These are phyloP conservation scores for Edolisoma coerulescens DNA, from an alignment of 2,113 vertebrate genomes.

Conservation along the genomic window DNA sequence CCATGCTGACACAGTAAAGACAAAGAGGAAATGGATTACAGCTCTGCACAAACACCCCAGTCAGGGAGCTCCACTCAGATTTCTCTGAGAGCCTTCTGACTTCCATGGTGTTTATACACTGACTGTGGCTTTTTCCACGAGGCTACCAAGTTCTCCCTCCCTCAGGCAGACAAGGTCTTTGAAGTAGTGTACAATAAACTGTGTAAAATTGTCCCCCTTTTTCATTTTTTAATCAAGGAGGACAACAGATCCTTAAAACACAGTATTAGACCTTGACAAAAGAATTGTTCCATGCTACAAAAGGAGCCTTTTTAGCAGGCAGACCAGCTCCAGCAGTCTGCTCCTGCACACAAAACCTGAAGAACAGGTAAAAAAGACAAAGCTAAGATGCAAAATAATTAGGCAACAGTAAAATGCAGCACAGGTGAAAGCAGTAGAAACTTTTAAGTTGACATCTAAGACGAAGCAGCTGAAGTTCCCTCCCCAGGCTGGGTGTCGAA, in stretches of 20 bases:
- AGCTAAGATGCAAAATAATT: neutral
- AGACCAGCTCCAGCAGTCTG: neutral
- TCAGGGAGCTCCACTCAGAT: neutral
- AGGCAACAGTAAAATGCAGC: neutral
- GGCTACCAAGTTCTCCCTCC: neutral
- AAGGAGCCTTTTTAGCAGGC: neutral
- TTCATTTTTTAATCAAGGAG: neutral
- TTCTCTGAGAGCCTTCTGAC: neutral
- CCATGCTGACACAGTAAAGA: neutral
- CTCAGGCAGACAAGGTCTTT: neutral
- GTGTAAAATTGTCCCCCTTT: neutral
- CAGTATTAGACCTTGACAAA: neutral
- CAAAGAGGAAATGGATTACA: neutral
- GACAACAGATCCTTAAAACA: neutral
- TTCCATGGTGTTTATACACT: neutral
- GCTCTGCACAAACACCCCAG: neutral
- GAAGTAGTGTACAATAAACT: neutral
- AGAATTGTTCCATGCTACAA: neutral
- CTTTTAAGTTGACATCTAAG: neutral
- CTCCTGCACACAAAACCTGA: neutral
- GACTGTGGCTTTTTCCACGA: neutral
- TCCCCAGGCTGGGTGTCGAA: neutral
- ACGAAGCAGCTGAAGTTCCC: neutral
- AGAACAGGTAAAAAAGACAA: neutral
- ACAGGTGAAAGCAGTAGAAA: neutral